Conservation (phyloP, 2,113 vertebrate genomes). For the Cryptotis parvus region DNA sequence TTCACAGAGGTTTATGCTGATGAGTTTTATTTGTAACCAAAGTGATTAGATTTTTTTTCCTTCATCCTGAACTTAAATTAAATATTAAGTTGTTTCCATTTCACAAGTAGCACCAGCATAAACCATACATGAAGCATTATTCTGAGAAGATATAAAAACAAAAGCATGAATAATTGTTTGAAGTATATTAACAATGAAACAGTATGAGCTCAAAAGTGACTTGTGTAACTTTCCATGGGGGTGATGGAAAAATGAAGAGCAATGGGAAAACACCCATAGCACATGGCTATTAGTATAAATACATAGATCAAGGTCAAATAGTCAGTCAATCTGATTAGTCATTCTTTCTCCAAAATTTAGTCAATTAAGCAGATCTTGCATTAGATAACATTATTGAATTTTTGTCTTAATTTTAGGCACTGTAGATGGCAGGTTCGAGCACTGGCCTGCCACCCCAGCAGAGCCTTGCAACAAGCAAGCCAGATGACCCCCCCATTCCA, state of each 20-base stretch:
- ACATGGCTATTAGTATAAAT: neutral
- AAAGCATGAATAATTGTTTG: neutral
- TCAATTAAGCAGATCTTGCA: conserved; percentile 32
- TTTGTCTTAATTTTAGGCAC: neutral
- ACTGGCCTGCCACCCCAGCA: too few relatives aligned
- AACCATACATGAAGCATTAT: neutral
- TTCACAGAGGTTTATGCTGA: neutral
- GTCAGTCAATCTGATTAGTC: neutral
- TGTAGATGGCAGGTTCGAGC: too few relatives aligned
- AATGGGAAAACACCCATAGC: neutral
- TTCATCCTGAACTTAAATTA: neutral
- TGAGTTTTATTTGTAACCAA: neutral
- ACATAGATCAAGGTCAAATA: conserved; percentile 1
- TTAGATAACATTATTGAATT: conserved; percentile 12
- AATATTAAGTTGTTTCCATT: neutral
- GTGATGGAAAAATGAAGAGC: neutral
- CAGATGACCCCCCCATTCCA: too few relatives aligned
- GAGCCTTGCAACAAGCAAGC: too few relatives aligned
- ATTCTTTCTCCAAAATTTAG: conserved; percentile 27
- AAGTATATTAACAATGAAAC: neutral
- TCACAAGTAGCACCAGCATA: neutral
- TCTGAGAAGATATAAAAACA: conserved; percentile 7
- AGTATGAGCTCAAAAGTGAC: neutral
- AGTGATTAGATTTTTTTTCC: neutral
- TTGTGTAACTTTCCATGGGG: neutral